Conservation (phyloP, 2,113 vertebrate species). For the Mohoua ochrocephala region DNA sequence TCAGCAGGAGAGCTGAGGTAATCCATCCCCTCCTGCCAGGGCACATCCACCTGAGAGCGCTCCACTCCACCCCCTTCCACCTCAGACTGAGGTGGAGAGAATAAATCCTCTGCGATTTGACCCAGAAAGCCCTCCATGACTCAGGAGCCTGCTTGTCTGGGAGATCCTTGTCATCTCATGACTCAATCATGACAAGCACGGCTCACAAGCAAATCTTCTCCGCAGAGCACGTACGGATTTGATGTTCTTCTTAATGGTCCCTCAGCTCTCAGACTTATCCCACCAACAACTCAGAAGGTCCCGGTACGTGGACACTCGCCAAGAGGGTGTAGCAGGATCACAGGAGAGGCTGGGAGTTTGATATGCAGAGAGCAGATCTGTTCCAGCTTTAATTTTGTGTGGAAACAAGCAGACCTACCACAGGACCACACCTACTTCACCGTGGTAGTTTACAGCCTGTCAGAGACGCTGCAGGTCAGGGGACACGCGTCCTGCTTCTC, state of each 20-base stretch:
- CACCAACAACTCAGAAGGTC: background rate
- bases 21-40: background rate
- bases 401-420: background rate
- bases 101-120: background rate
- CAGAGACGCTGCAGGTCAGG: background rate
- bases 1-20: background rate
- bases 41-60: accelerated
- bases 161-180: background rate
- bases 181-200: background rate
- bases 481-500: background rate
- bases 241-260: background rate
- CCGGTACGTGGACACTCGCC: background rate
- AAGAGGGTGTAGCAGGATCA: background rate
- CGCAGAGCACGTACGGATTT: background rate
- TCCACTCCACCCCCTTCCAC: background rate
- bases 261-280: background rate
- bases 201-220: background rate
- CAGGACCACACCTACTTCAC: background rate
- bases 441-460: background rate
- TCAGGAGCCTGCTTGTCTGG: background rate
- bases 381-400: background rate
- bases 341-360: background rate
- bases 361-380: background rate
- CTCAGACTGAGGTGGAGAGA: background rate
- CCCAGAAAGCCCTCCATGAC: background rate